A percentile compares a stretch with the other conserved stretches of the same genome.
Evolutionary conservation across 1,140 invertebrate species (phyloP).

Genomic region (Latrodectus geometricus): DNA sequence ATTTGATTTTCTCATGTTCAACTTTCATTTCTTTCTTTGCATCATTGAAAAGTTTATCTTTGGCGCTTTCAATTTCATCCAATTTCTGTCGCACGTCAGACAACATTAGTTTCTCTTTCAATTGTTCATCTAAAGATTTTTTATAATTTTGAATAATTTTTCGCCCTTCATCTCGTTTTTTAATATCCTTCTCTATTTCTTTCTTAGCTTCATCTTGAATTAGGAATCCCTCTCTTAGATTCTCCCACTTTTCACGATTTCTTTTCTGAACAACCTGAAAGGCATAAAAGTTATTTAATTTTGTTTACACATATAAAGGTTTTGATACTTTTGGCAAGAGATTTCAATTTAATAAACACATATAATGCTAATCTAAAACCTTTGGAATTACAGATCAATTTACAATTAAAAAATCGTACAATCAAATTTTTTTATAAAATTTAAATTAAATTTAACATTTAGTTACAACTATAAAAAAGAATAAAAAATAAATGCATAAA

Average conservation of each 20-base stretch:
- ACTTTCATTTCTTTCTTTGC: conserved; percentile 15
- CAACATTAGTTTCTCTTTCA: neutral
- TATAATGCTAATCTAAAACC: too few relatives aligned
- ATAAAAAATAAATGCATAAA: too few relatives aligned
- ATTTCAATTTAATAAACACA: too few relatives aligned
- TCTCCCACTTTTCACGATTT: conserved; percentile 22
- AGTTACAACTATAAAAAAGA: too few relatives aligned
- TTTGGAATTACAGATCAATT: too few relatives aligned
- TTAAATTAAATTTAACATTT: too few relatives aligned
- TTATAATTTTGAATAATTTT: conserved; percentile 7
- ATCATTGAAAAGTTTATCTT: conserved; percentile 28
- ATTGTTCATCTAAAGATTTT: conserved; percentile 13
- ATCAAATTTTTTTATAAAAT: too few relatives aligned
- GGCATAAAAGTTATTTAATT: neutral
- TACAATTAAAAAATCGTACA: too few relatives aligned
- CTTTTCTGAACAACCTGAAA: conserved; percentile 9
- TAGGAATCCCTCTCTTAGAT: conserved; percentile 26
- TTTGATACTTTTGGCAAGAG: too few relatives aligned
- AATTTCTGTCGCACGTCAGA: neutral
- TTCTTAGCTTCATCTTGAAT: conserved; percentile 12
- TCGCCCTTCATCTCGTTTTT: neutral
- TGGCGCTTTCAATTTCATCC: conserved; percentile 17
- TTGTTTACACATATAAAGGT: too few relatives aligned
- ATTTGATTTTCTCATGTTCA: conserved; percentile 19
- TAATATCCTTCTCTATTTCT: neutral